phyloP scores from a whole-genome alignment of 2,797 vertebrate genomes.

The Gymnopithys bicolor region DNA sequence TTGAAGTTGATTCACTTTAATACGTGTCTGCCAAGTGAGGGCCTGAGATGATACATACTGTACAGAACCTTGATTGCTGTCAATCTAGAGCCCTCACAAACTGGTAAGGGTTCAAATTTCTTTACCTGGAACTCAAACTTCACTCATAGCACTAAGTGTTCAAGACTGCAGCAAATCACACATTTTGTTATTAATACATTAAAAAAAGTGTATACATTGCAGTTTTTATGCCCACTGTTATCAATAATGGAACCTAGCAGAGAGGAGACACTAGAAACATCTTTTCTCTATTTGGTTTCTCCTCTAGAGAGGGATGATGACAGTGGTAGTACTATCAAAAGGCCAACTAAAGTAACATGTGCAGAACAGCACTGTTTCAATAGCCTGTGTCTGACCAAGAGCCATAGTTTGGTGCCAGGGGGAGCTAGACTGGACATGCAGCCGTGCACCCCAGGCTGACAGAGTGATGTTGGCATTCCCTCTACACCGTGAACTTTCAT shows the following conservation, averaged over 20 bases:
- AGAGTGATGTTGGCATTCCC: not conserved
- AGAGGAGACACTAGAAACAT: not conserved
- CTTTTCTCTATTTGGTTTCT: not conserved
- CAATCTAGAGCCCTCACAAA: not conserved
- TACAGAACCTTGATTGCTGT: not conserved
- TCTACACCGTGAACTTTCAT: not conserved
- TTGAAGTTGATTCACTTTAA: constrained; percentile 31
- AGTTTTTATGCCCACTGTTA: not conserved
- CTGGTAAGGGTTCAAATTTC: not conserved
- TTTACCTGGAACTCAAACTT: not conserved
- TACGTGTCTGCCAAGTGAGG: constrained; percentile 36
- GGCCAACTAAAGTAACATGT: not conserved
- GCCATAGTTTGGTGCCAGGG: not conserved
- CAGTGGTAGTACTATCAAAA: not conserved
- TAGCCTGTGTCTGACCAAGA: not conserved
- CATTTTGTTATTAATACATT: not conserved
- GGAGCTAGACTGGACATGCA: not conserved
- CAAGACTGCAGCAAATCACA: not conserved
- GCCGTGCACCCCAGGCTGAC: not conserved
- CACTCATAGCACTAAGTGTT: not conserved
- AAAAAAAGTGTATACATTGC: not conserved
- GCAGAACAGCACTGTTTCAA: not conserved
- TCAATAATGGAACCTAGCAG: not conserved
- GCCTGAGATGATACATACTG: not conserved
- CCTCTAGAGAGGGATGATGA: not conserved